Percentiles rank a stretch among this genome's conserved stretches.
Conservation (phyloP, 2,113 vertebrate species). For the Apus apus region DNA sequence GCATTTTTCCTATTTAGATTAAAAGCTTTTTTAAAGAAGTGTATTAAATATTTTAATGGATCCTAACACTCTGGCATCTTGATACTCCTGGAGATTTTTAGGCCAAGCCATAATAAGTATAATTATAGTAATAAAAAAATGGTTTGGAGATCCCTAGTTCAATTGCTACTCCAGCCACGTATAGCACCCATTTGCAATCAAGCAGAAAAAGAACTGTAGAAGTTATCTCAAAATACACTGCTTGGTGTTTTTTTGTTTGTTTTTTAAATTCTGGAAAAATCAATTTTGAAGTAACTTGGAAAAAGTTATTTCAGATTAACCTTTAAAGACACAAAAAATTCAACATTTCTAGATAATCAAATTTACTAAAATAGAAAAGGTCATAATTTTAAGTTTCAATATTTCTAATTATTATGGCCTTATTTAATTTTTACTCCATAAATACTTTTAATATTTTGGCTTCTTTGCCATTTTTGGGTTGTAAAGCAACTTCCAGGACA, state of each 20-base stretch:
- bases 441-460: neutral
- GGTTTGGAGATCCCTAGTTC: neutral
- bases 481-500: neutral
- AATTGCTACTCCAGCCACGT: neutral
- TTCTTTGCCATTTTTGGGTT: neutral
- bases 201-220: neutral
- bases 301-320: neutral
- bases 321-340: neutral
- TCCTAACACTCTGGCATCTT: neutral
- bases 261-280: neutral
- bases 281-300: neutral
- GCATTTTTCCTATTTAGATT: neutral
- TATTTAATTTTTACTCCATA: neutral
- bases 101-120: neutral
- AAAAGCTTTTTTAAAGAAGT: neutral
- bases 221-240: neutral
- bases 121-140: neutral
- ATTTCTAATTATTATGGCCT: neutral
- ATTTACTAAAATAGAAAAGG: neutral
- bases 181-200: neutral
- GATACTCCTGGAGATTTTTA: neutral
- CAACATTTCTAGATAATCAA: neutral
- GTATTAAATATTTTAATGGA: neutral
- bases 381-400: neutral
- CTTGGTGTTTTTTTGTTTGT: neutral